phyloP scores from a whole-genome alignment of 2,113 vertebrate species.

The Antidorcas marsupialis region DNA sequence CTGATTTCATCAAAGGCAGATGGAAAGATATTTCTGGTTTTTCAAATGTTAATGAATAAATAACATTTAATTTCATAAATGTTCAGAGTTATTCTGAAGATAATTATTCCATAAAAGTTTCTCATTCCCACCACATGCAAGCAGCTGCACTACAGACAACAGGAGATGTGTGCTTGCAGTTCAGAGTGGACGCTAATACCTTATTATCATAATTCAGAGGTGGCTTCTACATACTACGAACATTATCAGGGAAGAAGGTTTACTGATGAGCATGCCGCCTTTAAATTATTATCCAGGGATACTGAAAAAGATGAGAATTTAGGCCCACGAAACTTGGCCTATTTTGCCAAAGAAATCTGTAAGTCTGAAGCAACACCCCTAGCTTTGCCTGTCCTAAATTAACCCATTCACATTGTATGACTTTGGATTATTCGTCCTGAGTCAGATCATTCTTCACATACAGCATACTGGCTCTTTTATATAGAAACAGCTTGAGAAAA shows the following conservation, averaged over 20 bases:
- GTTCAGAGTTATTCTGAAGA: slow-evolving; percentile 67
- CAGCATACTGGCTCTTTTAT: not conserved
- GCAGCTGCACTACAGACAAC: slow-evolving; percentile 51
- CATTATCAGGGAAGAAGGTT: not conserved
- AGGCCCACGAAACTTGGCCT: not conserved
- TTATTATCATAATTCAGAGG: slow-evolving; percentile 39
- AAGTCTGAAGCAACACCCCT: not conserved
- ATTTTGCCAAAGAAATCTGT: not conserved
- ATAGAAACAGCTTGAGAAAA: not conserved
- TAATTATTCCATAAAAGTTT: slow-evolving; percentile 71
- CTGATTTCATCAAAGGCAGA: slow-evolving; percentile 56
- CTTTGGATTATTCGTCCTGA: not conserved
- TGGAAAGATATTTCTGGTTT: slow-evolving; percentile 41
- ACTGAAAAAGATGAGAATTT: not conserved
- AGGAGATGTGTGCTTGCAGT: not conserved
- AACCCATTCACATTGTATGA: not conserved
- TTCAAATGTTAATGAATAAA: slow-evolving; percentile 54
- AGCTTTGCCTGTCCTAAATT: not conserved
- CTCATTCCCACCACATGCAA: slow-evolving; percentile 31
- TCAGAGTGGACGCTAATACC: not conserved
- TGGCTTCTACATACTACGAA: not conserved
- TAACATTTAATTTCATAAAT: slow-evolving; percentile 68
- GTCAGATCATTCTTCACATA: not conserved
- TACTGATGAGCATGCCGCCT: not conserved
- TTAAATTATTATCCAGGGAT: not conserved